phyloP scores from a whole-genome alignment of 2,797 vertebrate genomes.

The Pseudochirops cupreus region DNA sequence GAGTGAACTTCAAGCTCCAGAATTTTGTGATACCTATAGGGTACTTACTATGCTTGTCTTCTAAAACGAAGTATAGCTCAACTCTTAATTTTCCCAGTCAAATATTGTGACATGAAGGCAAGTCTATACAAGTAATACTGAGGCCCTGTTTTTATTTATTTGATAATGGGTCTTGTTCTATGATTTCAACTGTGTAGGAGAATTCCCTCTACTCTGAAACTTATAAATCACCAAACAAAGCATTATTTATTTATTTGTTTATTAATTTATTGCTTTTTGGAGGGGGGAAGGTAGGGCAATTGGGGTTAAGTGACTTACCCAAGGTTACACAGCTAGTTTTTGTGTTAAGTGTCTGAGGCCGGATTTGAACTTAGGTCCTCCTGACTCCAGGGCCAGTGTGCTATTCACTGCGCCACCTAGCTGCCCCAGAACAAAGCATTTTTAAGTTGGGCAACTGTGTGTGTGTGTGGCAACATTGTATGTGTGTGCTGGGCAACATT shows the following conservation, averaged over 20 bases:
- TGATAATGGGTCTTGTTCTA: background rate
- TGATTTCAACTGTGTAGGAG: background rate
- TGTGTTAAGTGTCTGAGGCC: too few species aligned
- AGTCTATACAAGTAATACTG: background rate
- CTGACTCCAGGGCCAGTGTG: too few species aligned
- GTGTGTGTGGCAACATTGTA: too few species aligned
- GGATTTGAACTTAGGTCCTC: too few species aligned
- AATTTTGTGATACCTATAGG: background rate
- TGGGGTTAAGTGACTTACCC: too few species aligned
- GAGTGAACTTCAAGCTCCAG: background rate
- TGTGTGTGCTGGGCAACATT: background rate
- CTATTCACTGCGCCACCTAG: too few species aligned
- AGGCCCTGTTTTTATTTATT: background rate
- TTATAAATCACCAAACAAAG: background rate
- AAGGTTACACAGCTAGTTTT: too few species aligned
- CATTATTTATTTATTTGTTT: background rate
- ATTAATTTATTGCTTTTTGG: too few species aligned
- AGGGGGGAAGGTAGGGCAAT: too few species aligned
- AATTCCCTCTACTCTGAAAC: background rate
- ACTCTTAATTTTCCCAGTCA: background rate
- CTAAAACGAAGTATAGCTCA: background rate
- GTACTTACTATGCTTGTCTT: background rate
- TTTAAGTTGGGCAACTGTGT: background rate
- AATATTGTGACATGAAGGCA: background rate
- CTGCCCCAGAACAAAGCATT: background rate